Evolutionary conservation across 1,140 invertebrate genomes (phyloP), one percentile per base, ranked within the genome.

Genomic region (Zaprionus nigranus): DNA sequence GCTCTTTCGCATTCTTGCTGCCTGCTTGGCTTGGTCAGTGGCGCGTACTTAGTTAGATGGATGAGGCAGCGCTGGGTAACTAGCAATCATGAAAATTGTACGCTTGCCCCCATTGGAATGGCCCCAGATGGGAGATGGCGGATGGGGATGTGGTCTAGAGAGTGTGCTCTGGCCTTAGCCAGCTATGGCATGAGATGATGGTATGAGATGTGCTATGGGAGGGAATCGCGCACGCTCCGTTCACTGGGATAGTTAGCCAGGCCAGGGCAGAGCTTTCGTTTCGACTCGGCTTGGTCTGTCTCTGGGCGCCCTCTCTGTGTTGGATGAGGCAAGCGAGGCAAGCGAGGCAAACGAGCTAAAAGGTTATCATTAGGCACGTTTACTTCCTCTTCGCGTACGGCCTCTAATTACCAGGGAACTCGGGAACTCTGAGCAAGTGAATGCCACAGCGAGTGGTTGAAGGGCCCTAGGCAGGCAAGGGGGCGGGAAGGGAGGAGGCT

Each of bases 301-400:
- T 56, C 34, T 64, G 60, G 71, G 43, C 73, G 54, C 75, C 71
- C 65, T 17, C 65, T 17, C 40, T 60, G 54, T 75, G 67, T 38
- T 75, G 67, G 49, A 43, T 62, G 71, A 34, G 38, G 61, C 46
- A 36, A 65, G 24, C 5, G 22, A 20, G n/a, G n/a, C n/a, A n/a
- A n/a, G n/a, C 17, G 17, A 17, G 62, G 30, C 34, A 74, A 72
- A 65, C 78, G 69, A 74, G 71, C 81, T 76, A 90, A 88, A 88
- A 90, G 84, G 85, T 88, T 88, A 88, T 88, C 85, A 88, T 88
- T 88, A 88, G 85, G 78, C 85, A 79, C 78, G 85, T 79, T 90
- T 78, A 82, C 82, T 84, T 81, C 75, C 79, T 69, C 81, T 70
- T 71, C 67, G 60, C 60, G 73, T 64, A 71, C 43, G 69, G 65